These are phyloP conservation scores for Tipula confusa DNA, from an alignment of 2,888 invertebrate genomes.

Conservation along the genomic window DNA sequence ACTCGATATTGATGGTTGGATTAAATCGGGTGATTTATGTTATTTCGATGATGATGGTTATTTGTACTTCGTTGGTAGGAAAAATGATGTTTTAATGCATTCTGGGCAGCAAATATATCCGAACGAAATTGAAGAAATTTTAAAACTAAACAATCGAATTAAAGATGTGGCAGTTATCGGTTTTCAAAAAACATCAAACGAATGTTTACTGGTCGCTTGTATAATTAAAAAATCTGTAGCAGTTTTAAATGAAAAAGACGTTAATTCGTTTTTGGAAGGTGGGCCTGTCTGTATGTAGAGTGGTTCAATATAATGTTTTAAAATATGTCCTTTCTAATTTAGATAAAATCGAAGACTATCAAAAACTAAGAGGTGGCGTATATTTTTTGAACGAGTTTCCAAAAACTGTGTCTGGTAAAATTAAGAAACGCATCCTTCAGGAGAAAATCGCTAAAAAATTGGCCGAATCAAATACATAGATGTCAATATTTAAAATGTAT, in stretches of 20 bases:
- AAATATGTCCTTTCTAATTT: neutral
- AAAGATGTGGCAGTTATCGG: neutral
- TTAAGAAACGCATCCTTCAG: neutral
- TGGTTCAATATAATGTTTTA: neutral
- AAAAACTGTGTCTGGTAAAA: neutral
- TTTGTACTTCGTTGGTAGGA: neutral
- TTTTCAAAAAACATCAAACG: neutral
- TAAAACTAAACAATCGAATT: neutral
- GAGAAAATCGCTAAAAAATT: neutral
- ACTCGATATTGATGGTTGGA: neutral
- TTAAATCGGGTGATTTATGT: neutral
- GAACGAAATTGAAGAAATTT: neutral
- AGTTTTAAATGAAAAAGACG: neutral
- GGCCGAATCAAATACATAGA: neutral
- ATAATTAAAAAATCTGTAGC: neutral
- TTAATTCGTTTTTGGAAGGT: neutral
- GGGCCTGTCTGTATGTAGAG: no score
- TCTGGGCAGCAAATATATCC: neutral
- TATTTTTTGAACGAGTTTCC: neutral
- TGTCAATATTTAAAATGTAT: no score
- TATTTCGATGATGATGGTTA: neutral
- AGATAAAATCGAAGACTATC: neutral
- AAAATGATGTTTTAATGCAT: neutral
- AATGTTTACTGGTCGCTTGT: neutral
- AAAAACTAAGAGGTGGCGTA: neutral